Percentiles rank a stretch among this genome's conserved stretches.
phyloP scores from a whole-genome alignment of 1,140 invertebrate genomes.

The Drepana arcuata region DNA sequence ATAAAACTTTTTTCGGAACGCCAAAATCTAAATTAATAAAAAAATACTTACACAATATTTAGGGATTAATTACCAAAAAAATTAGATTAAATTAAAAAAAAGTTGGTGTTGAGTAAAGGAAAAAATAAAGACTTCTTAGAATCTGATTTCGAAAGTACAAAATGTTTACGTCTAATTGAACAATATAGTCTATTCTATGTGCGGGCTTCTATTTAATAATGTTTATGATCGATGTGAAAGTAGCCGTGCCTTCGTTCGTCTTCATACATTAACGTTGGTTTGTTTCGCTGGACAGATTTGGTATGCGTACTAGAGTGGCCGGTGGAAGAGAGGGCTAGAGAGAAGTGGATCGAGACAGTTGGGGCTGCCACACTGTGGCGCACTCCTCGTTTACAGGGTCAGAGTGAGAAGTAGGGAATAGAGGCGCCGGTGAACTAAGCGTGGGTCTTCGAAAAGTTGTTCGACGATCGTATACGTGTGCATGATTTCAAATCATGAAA shows the following conservation, averaged over 20 bases:
- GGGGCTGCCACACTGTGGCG: conserved; percentile 16
- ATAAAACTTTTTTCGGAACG: conserved; percentile 66
- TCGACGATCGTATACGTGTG: conserved; percentile 62
- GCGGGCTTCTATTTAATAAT: conserved; percentile 50
- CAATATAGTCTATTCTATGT: conserved; percentile 63
- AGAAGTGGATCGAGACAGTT: neutral
- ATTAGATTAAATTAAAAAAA: conserved; percentile 50
- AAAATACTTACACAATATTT: conserved; percentile 63
- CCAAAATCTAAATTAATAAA: conserved; percentile 60
- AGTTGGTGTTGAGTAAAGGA: conserved; percentile 58
- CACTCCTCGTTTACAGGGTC: conserved; percentile 36
- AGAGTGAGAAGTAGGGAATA: conserved; percentile 25
- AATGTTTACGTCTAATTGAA: conserved; percentile 57
- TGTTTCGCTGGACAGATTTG: conserved; percentile 30
- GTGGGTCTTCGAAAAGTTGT: conserved; percentile 52
- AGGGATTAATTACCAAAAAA: conserved; percentile 59
- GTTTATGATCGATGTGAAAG: conserved; percentile 54
- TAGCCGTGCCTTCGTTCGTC: conserved; percentile 68
- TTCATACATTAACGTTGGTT: conserved; percentile 39
- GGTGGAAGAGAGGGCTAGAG: neutral
- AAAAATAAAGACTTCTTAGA: conserved; percentile 64
- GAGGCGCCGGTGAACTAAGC: conserved; percentile 21
- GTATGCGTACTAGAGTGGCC: conserved; percentile 13
- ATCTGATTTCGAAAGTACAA: conserved; percentile 69
- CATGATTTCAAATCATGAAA: conserved; percentile 61